These are phyloP conservation scores for Myocastor coypus DNA, from an alignment of 2,113 vertebrate species.

Conservation along the genomic window DNA sequence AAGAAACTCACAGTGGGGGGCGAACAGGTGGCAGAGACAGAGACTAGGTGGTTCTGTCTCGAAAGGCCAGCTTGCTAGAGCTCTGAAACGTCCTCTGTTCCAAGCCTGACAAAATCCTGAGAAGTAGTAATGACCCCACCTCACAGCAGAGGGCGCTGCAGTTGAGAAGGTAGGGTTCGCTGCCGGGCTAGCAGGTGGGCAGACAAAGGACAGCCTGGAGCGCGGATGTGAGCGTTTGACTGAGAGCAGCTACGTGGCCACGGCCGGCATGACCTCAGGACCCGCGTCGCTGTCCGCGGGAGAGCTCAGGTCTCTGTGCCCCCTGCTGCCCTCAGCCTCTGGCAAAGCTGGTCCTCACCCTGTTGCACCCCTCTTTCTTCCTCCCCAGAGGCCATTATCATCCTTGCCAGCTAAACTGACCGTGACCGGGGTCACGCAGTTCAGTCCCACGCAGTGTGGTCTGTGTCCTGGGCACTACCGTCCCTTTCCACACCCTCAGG, in stretches of 20 bases:
- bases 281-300: accelerated
- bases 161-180: background rate
- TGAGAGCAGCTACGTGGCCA: background rate
- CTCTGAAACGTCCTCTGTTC: background rate
- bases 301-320: background rate
- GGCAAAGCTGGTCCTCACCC: background rate
- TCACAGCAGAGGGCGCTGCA: background rate
- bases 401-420: background rate
- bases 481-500: accelerated
- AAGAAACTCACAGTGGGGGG: background rate
- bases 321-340: accelerated
- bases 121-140: too few relatives aligned
- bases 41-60: background rate
- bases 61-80: background rate
- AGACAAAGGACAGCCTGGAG: too few relatives aligned
- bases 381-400: background rate
- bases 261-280: background rate
- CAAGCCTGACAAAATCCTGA: background rate
- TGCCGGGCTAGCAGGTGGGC: too few relatives aligned
- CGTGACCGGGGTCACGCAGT: too few relatives aligned
- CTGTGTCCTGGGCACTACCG: too few relatives aligned
- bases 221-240: background rate
- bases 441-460: background rate
- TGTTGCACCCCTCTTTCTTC: background rate
- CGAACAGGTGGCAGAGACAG: background rate